Percentiles rank a stretch among this genome's conserved stretches.
Evolutionary conservation across 2,888 invertebrate genomes (phyloP).

Genomic region (Nebria brevicollis): DNA sequence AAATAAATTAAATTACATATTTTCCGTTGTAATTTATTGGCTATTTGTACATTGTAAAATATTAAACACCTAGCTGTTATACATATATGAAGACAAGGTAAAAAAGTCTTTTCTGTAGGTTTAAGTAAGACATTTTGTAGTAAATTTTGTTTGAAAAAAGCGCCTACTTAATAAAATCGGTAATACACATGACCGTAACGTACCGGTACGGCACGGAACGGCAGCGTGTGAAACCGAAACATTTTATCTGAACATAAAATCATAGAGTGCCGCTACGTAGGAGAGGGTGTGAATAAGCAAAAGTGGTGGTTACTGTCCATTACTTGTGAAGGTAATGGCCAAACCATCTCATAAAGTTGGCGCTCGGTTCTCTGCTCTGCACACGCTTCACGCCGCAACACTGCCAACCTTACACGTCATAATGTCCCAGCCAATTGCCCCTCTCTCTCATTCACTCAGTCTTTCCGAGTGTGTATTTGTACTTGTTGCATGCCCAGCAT

Average conservation of each 20-base stretch:
- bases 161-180: background rate
- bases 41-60: no score
- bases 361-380: conserved; percentile 18
- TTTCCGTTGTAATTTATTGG: no score
- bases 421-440: conserved; percentile 43
- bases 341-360: conserved; percentile 47
- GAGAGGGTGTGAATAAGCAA: conserved; percentile 43
- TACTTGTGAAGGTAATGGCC: conserved; percentile 48
- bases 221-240: conserved; percentile 3
- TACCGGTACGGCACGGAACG: background rate
- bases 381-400: conserved; percentile 6
- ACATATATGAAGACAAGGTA: no score
- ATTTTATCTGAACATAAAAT: conserved; percentile 40
- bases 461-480: background rate
- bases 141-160: no score
- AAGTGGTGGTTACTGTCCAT: conserved; percentile 47
- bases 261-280: conserved; percentile 7
- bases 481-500: conserved; percentile 27
- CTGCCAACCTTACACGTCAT: conserved; percentile 47
- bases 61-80: no score
- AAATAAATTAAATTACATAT: no score
- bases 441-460: conserved; percentile 6
- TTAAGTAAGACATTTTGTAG: no score
- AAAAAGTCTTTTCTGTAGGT: no score
- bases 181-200: background rate